Evolutionary conservation across 1,140 invertebrate genomes (phyloP).

Genomic region (Mamestra configurata): DNA sequence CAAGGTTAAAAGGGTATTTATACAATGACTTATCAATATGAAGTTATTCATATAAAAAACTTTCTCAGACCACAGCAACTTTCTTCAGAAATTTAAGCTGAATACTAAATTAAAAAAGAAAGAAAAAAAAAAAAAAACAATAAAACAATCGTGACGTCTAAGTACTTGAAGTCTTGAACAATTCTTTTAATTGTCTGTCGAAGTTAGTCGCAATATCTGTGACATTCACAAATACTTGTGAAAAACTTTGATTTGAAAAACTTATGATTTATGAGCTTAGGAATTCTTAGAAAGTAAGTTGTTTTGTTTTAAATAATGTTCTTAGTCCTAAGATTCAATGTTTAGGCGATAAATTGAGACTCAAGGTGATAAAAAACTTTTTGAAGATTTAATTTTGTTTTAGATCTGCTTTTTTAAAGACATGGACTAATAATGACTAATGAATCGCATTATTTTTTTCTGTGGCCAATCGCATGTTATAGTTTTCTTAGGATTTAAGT

Average conservation of each 20-base stretch:
- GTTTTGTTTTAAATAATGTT: slow-evolving; percentile 1
- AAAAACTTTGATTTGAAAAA: neutral
- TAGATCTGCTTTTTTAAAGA: no score
- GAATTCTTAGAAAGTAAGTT: neutral
- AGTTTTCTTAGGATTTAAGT: no score
- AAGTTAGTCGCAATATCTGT: neutral
- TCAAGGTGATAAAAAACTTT: neutral
- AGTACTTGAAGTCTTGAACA: neutral
- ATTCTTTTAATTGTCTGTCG: neutral
- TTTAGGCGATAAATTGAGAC: neutral
- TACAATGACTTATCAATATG: no score
- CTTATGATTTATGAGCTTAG: neutral
- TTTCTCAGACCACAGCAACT: neutral
- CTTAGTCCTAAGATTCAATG: neutral
- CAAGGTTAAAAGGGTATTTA: no score
- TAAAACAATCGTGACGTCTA: neutral
- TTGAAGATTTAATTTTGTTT: neutral
- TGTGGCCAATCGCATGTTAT: no score
- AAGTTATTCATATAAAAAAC: no score
- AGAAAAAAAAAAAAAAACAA: neutral
- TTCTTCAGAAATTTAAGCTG: neutral
- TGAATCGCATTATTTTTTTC: no score
- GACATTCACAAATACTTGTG: neutral
- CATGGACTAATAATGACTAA: neutral
- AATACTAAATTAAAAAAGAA: neutral